These are phyloP conservation scores for Sinodicranocentrus sp. DNA, from an alignment of 2,888 invertebrate genomes.

Conservation along the genomic window DNA sequence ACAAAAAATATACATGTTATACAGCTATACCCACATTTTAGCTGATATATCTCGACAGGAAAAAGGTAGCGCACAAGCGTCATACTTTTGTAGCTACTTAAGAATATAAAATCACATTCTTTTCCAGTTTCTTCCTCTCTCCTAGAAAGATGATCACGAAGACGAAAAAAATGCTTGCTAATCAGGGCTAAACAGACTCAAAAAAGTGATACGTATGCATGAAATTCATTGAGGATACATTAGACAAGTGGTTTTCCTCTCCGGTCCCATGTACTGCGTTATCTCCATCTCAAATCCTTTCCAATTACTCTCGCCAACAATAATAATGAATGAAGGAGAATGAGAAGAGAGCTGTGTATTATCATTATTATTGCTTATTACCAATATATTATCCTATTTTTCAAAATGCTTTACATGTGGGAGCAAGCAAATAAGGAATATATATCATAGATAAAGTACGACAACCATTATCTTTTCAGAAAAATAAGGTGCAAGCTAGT, in stretches of 20 bases:
- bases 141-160: slow-evolving; percentile 21
- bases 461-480: background rate
- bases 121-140: slow-evolving; percentile 3
- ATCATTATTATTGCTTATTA: slow-evolving; percentile 51
- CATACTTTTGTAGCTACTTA: slow-evolving; percentile 15
- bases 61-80: too few relatives aligned
- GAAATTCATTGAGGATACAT: slow-evolving; percentile 16
- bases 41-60: too few relatives aligned
- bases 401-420: background rate
- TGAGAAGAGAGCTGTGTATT: slow-evolving; percentile 22
- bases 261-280: slow-evolving; percentile 21
- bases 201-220: slow-evolving; percentile 46
- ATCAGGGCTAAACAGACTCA: slow-evolving; percentile 50
- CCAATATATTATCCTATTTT: slow-evolving; percentile 34
- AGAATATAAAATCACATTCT: slow-evolving; percentile 36
- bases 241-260: background rate
- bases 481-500: too few relatives aligned
- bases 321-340: slow-evolving; percentile 18
- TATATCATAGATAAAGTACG: background rate
- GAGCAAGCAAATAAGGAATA: background rate
- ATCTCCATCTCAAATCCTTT: slow-evolving; percentile 54
- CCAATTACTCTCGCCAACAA: slow-evolving; percentile 46
- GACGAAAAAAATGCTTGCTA: slow-evolving; percentile 45
- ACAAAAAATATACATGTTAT: too few relatives aligned
- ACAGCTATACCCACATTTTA: too few relatives aligned